These are phyloP conservation scores for Martes martes DNA, from an alignment of 2,113 vertebrate species.

Conservation along the genomic window DNA sequence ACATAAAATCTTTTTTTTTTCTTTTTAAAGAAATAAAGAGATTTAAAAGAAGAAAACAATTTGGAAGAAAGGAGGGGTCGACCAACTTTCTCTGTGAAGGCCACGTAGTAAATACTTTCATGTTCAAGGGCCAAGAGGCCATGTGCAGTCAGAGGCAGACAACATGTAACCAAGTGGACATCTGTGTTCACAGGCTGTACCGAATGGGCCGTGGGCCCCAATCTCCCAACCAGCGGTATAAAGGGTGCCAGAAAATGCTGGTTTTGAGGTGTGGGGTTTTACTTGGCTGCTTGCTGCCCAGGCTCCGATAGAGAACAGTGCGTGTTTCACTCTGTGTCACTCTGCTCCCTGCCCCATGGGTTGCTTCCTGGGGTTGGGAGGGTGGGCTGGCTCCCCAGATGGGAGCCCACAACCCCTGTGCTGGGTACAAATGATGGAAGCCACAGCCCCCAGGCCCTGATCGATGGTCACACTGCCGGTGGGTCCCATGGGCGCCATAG, in stretches of 20 bases:
- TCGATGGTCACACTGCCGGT: not conserved
- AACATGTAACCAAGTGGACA: not conserved
- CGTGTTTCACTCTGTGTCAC: not conserved
- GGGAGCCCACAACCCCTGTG: not conserved
- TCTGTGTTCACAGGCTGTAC: fast-evolving
- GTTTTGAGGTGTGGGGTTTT: not conserved
- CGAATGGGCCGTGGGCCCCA: fast-evolving
- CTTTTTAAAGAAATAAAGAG: not conserved
- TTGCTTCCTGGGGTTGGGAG: not conserved
- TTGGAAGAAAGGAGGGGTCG: not conserved
- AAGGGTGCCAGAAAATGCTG: not conserved
- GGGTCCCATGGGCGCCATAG: not conserved
- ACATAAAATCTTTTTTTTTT: not conserved
- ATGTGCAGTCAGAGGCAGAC: not conserved
- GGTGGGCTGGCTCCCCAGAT: no score
- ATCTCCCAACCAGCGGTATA: not conserved
- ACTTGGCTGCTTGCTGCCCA: not conserved
- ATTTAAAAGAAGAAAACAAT: not conserved
- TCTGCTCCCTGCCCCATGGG: not conserved
- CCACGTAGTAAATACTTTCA: not conserved
- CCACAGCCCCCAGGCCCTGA: not conserved
- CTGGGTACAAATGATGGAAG: no score
- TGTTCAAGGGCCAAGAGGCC: not conserved
- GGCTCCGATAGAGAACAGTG: not conserved
- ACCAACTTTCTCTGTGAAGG: not conserved